Conservation (phyloP, 2,888 invertebrate species). For the Nomada hirtipes region DNA sequence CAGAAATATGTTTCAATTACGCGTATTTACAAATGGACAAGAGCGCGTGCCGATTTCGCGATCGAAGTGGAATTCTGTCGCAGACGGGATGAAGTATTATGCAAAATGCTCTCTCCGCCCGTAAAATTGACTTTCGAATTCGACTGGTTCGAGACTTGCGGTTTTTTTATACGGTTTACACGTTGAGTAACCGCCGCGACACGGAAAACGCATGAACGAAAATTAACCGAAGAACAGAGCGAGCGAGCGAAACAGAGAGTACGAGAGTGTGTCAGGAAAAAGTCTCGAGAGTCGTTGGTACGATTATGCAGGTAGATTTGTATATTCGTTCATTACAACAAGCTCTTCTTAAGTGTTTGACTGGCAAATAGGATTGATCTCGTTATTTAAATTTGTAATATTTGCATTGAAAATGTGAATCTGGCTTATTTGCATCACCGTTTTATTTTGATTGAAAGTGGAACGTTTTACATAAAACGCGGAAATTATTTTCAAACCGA, state of each 20-base stretch:
- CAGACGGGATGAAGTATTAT: conserved; percentile 23
- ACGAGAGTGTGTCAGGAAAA: neutral
- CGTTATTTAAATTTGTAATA: no score
- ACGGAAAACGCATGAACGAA: conserved; percentile 3
- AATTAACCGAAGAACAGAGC: no score
- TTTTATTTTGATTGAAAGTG: no score
- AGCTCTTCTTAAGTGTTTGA: no score
- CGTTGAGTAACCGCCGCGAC: conserved; percentile 28
- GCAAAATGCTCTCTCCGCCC: neutral
- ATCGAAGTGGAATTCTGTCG: neutral
- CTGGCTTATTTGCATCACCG: no score
- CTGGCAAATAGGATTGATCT: no score
- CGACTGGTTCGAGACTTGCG: conserved; percentile 19
- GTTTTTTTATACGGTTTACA: conserved; percentile 18
- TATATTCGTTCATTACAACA: no score
- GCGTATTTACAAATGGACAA: neutral
- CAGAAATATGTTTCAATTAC: conserved; percentile 13
- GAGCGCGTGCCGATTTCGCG: neutral
- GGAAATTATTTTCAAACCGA: no score
- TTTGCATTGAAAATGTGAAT: no score
- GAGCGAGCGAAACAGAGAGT: neutral
- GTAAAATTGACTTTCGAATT: conserved; percentile 39
- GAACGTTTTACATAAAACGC: no score
- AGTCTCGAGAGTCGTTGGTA: neutral
- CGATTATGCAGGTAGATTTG: neutral